Conservation (phyloP, 1,140 invertebrate species). For the Rhagoletis pomonella region DNA sequence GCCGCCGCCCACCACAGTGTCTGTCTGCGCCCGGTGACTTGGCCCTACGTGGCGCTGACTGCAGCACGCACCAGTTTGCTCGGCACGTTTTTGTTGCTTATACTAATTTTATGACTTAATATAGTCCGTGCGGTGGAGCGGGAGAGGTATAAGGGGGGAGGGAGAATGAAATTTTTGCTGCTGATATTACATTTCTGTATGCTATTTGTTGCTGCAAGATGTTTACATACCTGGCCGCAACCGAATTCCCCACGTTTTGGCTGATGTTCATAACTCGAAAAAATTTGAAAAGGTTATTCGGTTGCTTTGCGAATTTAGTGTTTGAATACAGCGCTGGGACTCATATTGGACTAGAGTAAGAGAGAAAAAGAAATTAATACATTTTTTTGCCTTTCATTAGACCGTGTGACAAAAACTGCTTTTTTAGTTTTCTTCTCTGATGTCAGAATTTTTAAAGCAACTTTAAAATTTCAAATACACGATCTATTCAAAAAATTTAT, state of each 20-base stretch:
- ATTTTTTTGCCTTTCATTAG: not conserved
- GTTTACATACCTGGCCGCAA: not conserved
- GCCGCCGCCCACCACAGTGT: not conserved
- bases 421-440: too few species aligned
- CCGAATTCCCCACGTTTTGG: not conserved
- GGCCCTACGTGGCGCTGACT: not conserved
- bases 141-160: not conserved
- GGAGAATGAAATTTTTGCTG: not conserved
- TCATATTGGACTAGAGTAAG: not conserved
- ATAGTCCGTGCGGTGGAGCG: slow-evolving; percentile 59
- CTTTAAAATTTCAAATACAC: too few species aligned
- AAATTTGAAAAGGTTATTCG: not conserved
- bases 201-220: too few species aligned
- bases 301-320: not conserved
- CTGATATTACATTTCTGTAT: not conserved
- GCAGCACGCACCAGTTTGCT: not conserved
- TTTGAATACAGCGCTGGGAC: not conserved
- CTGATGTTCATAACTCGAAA: too few species aligned
- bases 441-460: too few species aligned
- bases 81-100: slow-evolving; percentile 7
- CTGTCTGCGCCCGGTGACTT: not conserved
- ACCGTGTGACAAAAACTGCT: not conserved
- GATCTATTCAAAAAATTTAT: too few species aligned
- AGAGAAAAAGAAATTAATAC: not conserved
- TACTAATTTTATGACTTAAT: slow-evolving; percentile 73